phyloP scores from a whole-genome alignment of 1,140 invertebrate species.

The Nasonia vitripennis region DNA sequence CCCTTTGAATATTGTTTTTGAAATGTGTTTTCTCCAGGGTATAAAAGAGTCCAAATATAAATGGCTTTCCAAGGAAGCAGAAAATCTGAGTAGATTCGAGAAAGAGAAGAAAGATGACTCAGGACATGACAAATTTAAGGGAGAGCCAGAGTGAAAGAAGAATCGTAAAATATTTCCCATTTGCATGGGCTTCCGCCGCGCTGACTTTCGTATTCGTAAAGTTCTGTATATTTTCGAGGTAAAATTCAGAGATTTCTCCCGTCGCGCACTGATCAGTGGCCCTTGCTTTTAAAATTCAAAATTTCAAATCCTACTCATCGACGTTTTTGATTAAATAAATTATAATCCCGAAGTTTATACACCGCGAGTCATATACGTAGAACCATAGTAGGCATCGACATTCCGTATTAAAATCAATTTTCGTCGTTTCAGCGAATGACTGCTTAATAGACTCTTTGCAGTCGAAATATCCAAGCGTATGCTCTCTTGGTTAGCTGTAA shows the following conservation, averaged over 20 bases:
- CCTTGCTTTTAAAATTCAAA: neutral
- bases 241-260: neutral
- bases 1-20: neutral
- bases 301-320: too few species aligned
- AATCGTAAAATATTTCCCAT: constrained; percentile 22
- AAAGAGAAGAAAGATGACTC: neutral
- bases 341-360: too few species aligned
- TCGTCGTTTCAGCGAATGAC: too few species aligned
- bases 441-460: too few species aligned
- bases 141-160: constrained; percentile 5
- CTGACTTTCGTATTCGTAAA: constrained; percentile 22
- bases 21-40: neutral
- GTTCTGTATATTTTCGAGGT: neutral
- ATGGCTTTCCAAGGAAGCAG: neutral
- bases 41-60: neutral
- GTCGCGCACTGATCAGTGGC: neutral
- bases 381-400: too few species aligned
- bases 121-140: constrained; percentile 19
- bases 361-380: too few species aligned
- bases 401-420: too few species aligned
- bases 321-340: too few species aligned
- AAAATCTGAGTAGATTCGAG: neutral
- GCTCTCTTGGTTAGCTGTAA: too few species aligned
- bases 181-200: constrained; percentile 7
- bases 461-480: too few species aligned